Evolutionary conservation across 2,113 vertebrate species (phyloP).

Genomic region (Halichoerus grypus): DNA sequence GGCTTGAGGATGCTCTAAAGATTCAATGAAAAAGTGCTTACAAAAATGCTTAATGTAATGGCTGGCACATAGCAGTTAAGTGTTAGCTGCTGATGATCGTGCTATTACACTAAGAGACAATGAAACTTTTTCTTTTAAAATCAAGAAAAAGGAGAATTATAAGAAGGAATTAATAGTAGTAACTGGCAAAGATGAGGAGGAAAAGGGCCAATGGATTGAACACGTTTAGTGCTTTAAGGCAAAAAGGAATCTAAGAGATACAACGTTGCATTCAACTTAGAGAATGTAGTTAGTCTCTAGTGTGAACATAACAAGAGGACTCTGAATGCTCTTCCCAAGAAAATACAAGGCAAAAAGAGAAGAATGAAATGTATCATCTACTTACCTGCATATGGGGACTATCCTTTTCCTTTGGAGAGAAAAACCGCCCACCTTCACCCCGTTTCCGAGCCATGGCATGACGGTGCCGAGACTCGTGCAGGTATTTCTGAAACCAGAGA

Average conservation of each 20-base stretch:
- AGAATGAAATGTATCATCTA: not conserved
- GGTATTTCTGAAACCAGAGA: conserved; percentile 93
- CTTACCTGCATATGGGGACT: conserved; percentile 93
- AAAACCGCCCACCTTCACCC: conserved; percentile 97
- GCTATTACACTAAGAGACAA: not conserved
- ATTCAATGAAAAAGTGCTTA: not conserved
- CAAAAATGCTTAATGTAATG: not conserved
- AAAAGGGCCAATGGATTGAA: not conserved
- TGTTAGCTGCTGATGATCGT: not conserved
- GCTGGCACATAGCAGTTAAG: not conserved
- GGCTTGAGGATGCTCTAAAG: not conserved
- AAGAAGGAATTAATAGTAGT: not conserved
- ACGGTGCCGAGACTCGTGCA: conserved; percentile 97
- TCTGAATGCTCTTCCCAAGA: not conserved
- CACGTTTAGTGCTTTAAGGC: not conserved
- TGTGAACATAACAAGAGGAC: not conserved
- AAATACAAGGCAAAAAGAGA: not conserved
- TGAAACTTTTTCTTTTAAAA: not conserved
- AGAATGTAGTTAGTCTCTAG: not conserved
- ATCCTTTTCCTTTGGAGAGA: conserved; percentile 98
- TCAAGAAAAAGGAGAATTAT: not conserved
- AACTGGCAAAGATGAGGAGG: not conserved
- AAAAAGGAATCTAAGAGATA: not conserved
- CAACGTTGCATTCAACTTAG: not conserved
- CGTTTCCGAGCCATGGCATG: conserved; percentile 98